Evolutionary conservation across 1,140 invertebrate genomes (phyloP), one percentile per base, ranked within the genome.

Genomic region (Pollicipes pollicipes): DNA sequence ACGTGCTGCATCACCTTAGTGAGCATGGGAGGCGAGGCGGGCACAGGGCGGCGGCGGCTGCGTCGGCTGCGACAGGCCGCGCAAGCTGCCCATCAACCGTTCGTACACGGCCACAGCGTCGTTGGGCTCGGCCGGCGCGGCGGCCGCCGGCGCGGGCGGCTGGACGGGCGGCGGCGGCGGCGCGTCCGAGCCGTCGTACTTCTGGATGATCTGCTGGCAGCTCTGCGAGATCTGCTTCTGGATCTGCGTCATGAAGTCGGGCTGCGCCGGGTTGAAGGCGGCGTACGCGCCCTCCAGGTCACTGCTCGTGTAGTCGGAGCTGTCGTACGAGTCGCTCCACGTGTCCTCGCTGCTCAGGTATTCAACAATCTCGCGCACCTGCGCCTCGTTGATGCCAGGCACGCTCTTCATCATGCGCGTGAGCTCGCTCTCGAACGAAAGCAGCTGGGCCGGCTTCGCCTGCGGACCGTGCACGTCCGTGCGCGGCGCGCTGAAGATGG

Each of bases 1-100:
- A 95, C 95, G 74, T 95, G 91, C 73, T 92, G 88, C 89, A 94
- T 92, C 0, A 94, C 91, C 82, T 93, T 92, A 21, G 90, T 89
- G 66, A 93, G 35, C 88, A n/a, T 94, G 78, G 0, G 91, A 90
- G 35, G 35, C 82, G 93, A 92, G 21, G 90, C 89, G 66, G 93
- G 35, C 88, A n/a, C 94, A 78, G 0, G 91, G 91, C 2, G 90
- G 92, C 67, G 71, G 70, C 63, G 26, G 58, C 58, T 27, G 3
- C 27, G 21, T 21, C 63, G 8, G 4, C 24, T 64, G 63, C 6
- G 63, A 64, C 10, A 64, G 27, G 6, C 24, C 63, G 4, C 27
- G 21, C 63, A 64, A n/a, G 6, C 27, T 64, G 27, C 21, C 63
- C 63, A 64, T 10, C 63, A 64, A 16, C 63, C 24, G 21, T 10